A percentile compares a stretch with the other conserved stretches of the same genome.
These are phyloP conservation scores for Ranitomeya variabilis DNA, from an alignment of 2,113 vertebrate species.

Conservation along the genomic window DNA sequence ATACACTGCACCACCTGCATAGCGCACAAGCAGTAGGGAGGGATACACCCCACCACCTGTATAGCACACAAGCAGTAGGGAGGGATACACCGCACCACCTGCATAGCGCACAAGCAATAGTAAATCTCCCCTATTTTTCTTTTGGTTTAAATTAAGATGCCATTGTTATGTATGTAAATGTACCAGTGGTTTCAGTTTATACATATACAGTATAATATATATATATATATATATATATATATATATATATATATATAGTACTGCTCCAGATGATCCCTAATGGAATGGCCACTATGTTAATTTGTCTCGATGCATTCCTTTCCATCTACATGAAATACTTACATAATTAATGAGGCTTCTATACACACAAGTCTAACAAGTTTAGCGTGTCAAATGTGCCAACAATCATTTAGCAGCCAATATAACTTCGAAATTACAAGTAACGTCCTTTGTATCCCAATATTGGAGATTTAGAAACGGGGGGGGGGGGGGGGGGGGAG, in stretches of 20 bases:
- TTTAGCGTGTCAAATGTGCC: background rate
- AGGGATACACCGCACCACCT: background rate
- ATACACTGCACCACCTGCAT: too few relatives aligned
- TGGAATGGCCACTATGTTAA: background rate
- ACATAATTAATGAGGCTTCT: constrained; percentile 9
- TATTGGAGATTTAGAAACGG: background rate
- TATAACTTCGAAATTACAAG: background rate
- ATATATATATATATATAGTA: background rate
- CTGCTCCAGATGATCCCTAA: background rate
- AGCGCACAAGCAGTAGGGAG: too few relatives aligned
- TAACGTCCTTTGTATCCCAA: background rate
- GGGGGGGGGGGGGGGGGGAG: too few relatives aligned
- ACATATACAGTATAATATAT: too few relatives aligned
- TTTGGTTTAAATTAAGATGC: too few relatives aligned
- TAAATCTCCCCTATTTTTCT: background rate
- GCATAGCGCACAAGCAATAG: background rate
- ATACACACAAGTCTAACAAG: background rate
- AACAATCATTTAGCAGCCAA: background rate
- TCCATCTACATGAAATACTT: background rate
- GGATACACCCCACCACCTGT: too few relatives aligned
- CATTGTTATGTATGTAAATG: background rate
- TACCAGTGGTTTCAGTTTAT: background rate
- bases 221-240: too few relatives aligned
- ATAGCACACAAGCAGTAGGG: background rate
- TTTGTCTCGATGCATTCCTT: background rate